These are phyloP conservation scores for Teleiodes luculella DNA, from an alignment of 2,888 invertebrate genomes.

Conservation along the genomic window DNA sequence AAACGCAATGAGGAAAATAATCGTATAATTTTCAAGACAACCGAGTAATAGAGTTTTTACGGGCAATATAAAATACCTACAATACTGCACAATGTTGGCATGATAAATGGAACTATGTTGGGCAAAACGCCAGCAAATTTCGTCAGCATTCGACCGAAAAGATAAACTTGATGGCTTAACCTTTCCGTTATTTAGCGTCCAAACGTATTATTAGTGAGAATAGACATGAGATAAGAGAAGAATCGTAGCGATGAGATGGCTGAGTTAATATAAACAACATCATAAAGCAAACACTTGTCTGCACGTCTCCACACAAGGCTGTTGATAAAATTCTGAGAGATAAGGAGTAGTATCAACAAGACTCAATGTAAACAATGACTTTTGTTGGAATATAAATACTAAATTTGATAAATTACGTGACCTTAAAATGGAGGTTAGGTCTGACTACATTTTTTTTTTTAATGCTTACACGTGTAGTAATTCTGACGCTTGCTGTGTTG, in stretches of 20 bases:
- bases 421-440: too few relatives aligned
- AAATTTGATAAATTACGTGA: not conserved
- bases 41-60: not conserved
- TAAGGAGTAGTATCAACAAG: conserved; percentile 19
- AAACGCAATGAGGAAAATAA: too few relatives aligned
- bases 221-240: not conserved
- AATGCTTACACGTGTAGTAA: too few relatives aligned
- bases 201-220: not conserved
- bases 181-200: not conserved
- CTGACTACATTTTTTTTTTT: too few relatives aligned
- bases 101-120: conserved; percentile 17
- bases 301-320: not conserved
- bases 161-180: conserved; percentile 5
- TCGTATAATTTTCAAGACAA: too few relatives aligned
- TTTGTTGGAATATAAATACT: not conserved
- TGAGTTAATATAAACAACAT: not conserved
- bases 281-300: not conserved
- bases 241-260: not conserved
- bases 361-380: conserved; percentile 33
- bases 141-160: conserved; percentile 34
- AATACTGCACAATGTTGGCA: not conserved
- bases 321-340: not conserved
- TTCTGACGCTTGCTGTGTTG: too few relatives aligned
- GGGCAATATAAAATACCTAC: not conserved
- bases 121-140: conserved; percentile 44